phyloP scores from a whole-genome alignment of 2,113 vertebrate genomes.

The Cyanocitta stelleri region DNA sequence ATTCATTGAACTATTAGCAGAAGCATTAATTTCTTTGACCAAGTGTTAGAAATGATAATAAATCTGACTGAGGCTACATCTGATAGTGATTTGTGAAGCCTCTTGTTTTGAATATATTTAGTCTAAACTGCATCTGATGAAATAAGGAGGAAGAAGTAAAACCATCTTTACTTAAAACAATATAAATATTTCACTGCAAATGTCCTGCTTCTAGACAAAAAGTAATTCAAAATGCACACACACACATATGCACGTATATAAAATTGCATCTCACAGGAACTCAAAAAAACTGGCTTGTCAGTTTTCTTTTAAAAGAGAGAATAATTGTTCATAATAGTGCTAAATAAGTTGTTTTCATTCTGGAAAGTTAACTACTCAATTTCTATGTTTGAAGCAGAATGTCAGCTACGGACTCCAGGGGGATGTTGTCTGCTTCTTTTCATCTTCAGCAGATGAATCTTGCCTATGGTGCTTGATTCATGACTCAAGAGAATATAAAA shows the following conservation, averaged over 20 bases:
- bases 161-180: neutral
- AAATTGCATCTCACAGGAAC: neutral
- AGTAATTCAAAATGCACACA: neutral
- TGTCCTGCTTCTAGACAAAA: neutral
- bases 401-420: constrained; percentile 42
- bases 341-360: constrained; percentile 42
- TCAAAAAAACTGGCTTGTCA: neutral
- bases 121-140: neutral
- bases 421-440: constrained; percentile 53
- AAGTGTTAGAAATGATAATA: neutral
- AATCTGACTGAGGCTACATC: neutral
- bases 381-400: constrained; percentile 18
- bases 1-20: neutral
- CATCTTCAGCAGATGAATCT: constrained; percentile 52
- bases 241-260: rapidly evolving
- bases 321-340: constrained; percentile 26
- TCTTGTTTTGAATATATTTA: neutral
- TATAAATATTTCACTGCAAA: neutral
- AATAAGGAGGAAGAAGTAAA: neutral
- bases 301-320: constrained; percentile 3
- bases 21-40: neutral
- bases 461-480: constrained; percentile 50
- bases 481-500: constrained; percentile 51
- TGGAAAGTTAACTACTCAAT: constrained; percentile 36
- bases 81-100: neutral